Evolutionary conservation across 2,113 vertebrate species (phyloP), one percentile per base, ranked within the genome.

Genomic region (Sphaerodactylus townsendi): DNA sequence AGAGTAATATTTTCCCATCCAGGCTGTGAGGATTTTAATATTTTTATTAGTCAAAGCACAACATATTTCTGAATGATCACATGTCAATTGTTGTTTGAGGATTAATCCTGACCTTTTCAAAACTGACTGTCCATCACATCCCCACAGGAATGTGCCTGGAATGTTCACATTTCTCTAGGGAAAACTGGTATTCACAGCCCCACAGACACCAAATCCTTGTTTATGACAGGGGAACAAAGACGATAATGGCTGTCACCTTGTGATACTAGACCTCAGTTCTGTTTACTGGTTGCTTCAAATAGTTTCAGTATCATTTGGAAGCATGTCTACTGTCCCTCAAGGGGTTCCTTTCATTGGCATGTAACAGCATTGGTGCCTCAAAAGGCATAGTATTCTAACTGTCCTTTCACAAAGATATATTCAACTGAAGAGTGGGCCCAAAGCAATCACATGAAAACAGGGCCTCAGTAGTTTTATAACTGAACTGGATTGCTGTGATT

Each of bases 11-110:
- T 93, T 91, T 93, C 89, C 91, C 91, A 90, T 77, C 89, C 91
- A 90, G 89, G 91, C 87, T 92, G 88, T 33, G 71, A 93, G 87
- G 86, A 92, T 76, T 93, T 95, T 93, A 95, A 94, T 95, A 93
- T 95, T 95, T n/a, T 94, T 93, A 95, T 93, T 90, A 91, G 89
- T 79, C 77, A 77, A 77, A 85, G 72, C 90, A 94, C 92, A 95
- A 94, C 93, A 94, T 93, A 93, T 92, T 93, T 92, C 91, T 93
- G 90, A 93, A 93, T 82, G 79, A 92, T 82, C 79, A 88, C 76
- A 80, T 83, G 93, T 93, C 92, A 92, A 77, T 93, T 92, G 89
- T 86, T 90, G 80, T 79, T 87, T 86, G 87, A 92, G 75, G 79
- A 91, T 89, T 90, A 81, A 90, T 81, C 66, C 2, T 85, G 91